phyloP scores from a whole-genome alignment of 2,888 invertebrate genomes.

The Nomada ruficornis region DNA sequence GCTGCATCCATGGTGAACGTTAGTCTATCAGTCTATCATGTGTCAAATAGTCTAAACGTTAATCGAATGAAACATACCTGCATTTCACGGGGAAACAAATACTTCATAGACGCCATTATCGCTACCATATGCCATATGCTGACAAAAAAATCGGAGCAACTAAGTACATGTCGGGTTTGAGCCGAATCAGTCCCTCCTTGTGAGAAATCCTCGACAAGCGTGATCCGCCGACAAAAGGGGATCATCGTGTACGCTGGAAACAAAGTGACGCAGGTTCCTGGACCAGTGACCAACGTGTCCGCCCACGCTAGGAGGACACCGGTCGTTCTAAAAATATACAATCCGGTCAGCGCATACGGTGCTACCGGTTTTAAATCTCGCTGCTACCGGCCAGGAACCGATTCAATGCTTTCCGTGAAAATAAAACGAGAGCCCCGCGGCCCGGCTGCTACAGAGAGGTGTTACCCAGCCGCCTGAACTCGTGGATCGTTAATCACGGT shows the following conservation, averaged over 20 bases:
- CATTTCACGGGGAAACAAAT: too few relatives aligned
- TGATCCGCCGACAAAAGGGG: conserved; percentile 33
- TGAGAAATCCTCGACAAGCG: neutral
- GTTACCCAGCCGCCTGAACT: conserved; percentile 39
- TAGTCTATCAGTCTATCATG: too few relatives aligned
- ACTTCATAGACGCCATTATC: too few relatives aligned
- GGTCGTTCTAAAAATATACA: conserved; percentile 79
- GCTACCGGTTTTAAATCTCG: conserved; percentile 82
- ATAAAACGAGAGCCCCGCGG: conserved; percentile 53
- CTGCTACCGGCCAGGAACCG: conserved; percentile 64
- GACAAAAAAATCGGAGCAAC: neutral
- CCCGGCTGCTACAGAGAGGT: conserved; percentile 5
- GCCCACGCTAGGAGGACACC: conserved; percentile 76
- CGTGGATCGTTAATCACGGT: conserved; percentile 53
- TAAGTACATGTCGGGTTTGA: neutral
- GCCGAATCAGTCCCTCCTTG: neutral
- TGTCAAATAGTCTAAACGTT: too few relatives aligned
- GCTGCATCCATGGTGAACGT: too few relatives aligned
- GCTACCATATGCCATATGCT: too few relatives aligned
- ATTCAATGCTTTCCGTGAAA: conserved; percentile 59
- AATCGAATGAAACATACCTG: too few relatives aligned
- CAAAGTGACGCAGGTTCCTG: conserved; percentile 69
- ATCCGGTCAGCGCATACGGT: conserved; percentile 73
- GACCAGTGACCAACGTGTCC: conserved; percentile 73
- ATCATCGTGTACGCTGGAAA: conserved; percentile 50